A percentile compares a stretch with the other conserved stretches of the same genome.
These are phyloP conservation scores for Elysia crispata DNA, from an alignment of 2,888 invertebrate species.

Conservation along the genomic window DNA sequence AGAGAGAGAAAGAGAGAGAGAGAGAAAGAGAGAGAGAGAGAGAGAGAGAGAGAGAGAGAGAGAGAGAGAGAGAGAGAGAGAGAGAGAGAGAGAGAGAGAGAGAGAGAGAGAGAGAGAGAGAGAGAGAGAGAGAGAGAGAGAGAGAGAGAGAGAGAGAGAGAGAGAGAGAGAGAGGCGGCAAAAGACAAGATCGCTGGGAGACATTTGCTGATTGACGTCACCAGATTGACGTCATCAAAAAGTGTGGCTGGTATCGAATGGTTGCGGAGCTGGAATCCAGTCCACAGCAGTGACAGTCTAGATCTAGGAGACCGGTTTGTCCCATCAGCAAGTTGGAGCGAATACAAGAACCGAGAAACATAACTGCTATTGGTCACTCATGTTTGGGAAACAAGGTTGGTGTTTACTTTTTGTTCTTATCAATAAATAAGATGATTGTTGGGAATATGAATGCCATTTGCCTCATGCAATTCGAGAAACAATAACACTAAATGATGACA, in stretches of 20 bases:
- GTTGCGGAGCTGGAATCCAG: slow-evolving; percentile 36
- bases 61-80: slow-evolving; percentile 22
- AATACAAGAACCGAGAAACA: too few species aligned
- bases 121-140: background rate
- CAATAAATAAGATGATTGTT: too few species aligned
- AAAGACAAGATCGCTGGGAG: slow-evolving; percentile 38
- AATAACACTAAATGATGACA: too few species aligned
- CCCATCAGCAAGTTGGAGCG: too few species aligned
- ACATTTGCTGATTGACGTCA: slow-evolving; percentile 43
- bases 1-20: too few species aligned
- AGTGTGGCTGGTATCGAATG: slow-evolving; percentile 42
- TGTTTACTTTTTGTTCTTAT: too few species aligned
- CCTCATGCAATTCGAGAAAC: too few species aligned
- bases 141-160: background rate
- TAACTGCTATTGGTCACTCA: too few species aligned
- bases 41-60: slow-evolving; percentile 22
- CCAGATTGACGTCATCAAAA: slow-evolving; percentile 36
- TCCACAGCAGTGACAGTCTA: slow-evolving; percentile 23
- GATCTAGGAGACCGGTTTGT: background rate
- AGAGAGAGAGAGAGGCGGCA: background rate
- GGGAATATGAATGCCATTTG: too few species aligned
- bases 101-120: slow-evolving; percentile 6
- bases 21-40: slow-evolving; percentile 3
- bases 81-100: slow-evolving; percentile 20
- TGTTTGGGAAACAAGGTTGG: too few species aligned